These are phyloP conservation scores for Glossosoma conforme DNA, from an alignment of 1,140 invertebrate genomes.

Conservation along the genomic window DNA sequence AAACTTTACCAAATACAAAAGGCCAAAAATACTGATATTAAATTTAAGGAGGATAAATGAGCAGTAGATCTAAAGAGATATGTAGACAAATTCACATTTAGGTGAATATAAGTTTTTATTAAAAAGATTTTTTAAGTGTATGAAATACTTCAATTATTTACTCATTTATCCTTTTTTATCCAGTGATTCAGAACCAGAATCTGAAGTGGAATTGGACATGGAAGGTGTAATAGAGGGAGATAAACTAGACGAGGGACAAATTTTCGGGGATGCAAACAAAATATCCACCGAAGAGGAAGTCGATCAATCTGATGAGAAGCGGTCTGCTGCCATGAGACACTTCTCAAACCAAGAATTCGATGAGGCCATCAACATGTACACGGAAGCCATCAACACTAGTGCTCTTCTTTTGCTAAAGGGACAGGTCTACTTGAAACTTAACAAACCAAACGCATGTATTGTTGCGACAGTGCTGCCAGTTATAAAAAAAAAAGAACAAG, in stretches of 20 bases:
- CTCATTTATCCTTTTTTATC: too few species aligned
- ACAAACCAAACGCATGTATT: constrained; percentile 86
- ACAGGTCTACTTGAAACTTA: constrained; percentile 73
- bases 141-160: too few species aligned
- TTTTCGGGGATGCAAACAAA: constrained; percentile 66
- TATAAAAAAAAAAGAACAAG: too few species aligned
- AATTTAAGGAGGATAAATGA: too few species aligned
- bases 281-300: constrained; percentile 73
- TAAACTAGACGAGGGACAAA: constrained; percentile 55
- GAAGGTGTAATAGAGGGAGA: constrained; percentile 66
- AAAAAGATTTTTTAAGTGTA: too few species aligned
- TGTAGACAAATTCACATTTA: too few species aligned
- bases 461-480: constrained; percentile 80
- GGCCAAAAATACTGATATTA: too few species aligned
- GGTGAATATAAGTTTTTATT: too few species aligned
- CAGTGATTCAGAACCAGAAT: constrained; percentile 60
- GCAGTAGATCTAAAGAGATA: too few species aligned
- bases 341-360: constrained; percentile 70
- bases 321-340: constrained; percentile 68
- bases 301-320: constrained; percentile 69
- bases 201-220: constrained; percentile 70
- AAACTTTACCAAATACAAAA: too few species aligned
- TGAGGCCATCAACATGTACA: constrained; percentile 73
- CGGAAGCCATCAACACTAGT: constrained; percentile 81
- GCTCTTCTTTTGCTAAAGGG: constrained; percentile 86